A percentile compares a stretch with the other conserved stretches of the same genome.
These are phyloP conservation scores for Pararge aegeria DNA, from an alignment of 1,140 invertebrate species.

Conservation along the genomic window DNA sequence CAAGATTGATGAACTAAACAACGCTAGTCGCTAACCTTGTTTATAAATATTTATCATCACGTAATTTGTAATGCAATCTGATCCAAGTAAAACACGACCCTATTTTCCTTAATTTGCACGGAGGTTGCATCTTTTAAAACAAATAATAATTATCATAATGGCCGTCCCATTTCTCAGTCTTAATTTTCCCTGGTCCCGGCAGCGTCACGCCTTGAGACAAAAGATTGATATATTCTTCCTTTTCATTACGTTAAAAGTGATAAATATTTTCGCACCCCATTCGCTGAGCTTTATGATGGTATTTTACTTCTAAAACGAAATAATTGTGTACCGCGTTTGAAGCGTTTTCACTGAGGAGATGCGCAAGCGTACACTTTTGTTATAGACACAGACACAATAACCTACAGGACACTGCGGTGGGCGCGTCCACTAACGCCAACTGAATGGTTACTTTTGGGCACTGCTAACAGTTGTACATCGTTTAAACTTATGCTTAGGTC, in stretches of 20 bases:
- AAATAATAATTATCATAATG: slow-evolving; percentile 70
- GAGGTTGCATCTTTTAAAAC: slow-evolving; percentile 46
- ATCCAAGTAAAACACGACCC: slow-evolving; percentile 13
- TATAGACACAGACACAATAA: no score
- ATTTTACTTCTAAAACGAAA: background rate
- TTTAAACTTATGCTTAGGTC: no score
- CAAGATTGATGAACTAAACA: background rate
- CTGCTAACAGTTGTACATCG: no score
- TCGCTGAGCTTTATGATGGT: slow-evolving; percentile 11
- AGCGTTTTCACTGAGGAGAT: no score
- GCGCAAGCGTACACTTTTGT: no score
- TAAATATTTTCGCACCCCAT: slow-evolving; percentile 46
- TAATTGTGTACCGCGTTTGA: background rate
- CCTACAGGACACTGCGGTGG: no score
- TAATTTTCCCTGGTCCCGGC: slow-evolving; percentile 50
- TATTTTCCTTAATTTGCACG: slow-evolving; percentile 25
- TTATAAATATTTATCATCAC: slow-evolving; percentile 12
- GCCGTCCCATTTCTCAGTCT: slow-evolving; percentile 57
- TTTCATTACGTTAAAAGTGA: slow-evolving; percentile 68
- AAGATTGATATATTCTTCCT: slow-evolving; percentile 68
- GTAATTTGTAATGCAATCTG: slow-evolving; percentile 13
- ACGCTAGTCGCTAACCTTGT: background rate
- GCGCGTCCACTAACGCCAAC: no score
- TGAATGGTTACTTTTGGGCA: no score
- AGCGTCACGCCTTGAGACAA: slow-evolving; percentile 49